Evolutionary conservation across 1,140 invertebrate species (phyloP).

Genomic region (Plutomurus gul): DNA sequence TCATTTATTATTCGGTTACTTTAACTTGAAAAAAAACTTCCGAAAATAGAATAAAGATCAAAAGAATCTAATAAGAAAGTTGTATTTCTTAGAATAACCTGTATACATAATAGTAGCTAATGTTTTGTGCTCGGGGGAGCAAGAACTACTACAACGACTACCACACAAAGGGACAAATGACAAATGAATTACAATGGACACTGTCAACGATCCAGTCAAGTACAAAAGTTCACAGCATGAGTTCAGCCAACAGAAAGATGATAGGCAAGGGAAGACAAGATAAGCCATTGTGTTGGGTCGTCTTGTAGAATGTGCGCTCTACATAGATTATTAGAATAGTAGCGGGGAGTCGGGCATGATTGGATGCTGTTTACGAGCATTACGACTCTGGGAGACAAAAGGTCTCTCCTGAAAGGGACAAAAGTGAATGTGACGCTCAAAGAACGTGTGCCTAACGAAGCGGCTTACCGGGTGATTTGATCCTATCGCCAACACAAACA

Average conservation of each 20-base stretch:
- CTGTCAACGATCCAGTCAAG: background rate
- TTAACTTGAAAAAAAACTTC: too few species aligned
- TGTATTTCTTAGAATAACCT: background rate
- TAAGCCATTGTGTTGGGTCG: too few species aligned
- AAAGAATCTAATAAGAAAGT: background rate
- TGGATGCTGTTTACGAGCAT: slow-evolving; percentile 15
- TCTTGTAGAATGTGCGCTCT: background rate
- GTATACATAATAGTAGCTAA: background rate
- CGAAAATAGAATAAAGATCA: background rate
- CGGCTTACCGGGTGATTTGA: slow-evolving; percentile 9
- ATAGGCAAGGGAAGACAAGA: too few species aligned
- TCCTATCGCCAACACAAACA: slow-evolving; percentile 1
- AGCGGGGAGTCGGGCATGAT: background rate
- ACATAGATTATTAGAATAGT: background rate
- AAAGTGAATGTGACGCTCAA: slow-evolving; percentile 14
- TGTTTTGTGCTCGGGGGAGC: background rate
- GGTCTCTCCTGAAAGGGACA: slow-evolving; percentile 14
- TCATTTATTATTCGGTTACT: too few species aligned
- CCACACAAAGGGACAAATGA: background rate
- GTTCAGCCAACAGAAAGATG: background rate
- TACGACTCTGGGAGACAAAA: background rate
- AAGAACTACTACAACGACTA: too few species aligned
- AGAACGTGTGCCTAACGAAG: slow-evolving; percentile 25
- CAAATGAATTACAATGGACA: slow-evolving; percentile 6
- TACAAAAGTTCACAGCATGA: slow-evolving; percentile 1